A percentile compares a stretch with the other conserved stretches of the same genome.
These are phyloP conservation scores for Cetonia aurata DNA, from an alignment of 2,888 invertebrate species.

Conservation along the genomic window DNA sequence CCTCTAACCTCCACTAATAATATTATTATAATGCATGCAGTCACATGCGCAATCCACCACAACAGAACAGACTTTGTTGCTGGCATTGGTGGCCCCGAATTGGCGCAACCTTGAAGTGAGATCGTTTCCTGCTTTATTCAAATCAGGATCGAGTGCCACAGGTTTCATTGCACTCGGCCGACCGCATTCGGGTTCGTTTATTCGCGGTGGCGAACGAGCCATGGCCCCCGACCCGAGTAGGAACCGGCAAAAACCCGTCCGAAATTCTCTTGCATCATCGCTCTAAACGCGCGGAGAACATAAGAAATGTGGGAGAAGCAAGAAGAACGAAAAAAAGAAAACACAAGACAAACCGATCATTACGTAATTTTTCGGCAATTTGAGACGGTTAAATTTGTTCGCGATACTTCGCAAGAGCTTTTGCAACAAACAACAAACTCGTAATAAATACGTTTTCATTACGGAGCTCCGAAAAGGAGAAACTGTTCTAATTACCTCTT, in stretches of 20 bases:
- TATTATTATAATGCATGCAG: constrained; percentile 7
- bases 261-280: constrained; percentile 27
- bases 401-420: constrained; percentile 1
- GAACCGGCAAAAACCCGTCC: constrained; percentile 3
- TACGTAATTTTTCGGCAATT: constrained; percentile 28
- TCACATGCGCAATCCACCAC: constrained; percentile 7
- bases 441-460: too few relatives aligned
- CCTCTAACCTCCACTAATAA: too few relatives aligned
- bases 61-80: constrained; percentile 14
- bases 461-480: too few relatives aligned
- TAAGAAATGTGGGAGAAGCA: constrained; percentile 19
- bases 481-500: too few relatives aligned
- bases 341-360: neutral
- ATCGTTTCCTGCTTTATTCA: constrained; percentile 44
- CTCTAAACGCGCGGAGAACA: constrained; percentile 6
- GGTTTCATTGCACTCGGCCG: constrained; percentile 42
- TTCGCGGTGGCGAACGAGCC: neutral
- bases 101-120: constrained; percentile 43
- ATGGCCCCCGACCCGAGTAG: neutral
- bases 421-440: neutral
- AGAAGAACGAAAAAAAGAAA: constrained; percentile 10
- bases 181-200: constrained; percentile 5
- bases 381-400: constrained; percentile 1
- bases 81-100: constrained; percentile 39
- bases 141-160: constrained; percentile 40